Conservation (phyloP, 2,888 invertebrate species). For the Sycophila texana region DNA sequence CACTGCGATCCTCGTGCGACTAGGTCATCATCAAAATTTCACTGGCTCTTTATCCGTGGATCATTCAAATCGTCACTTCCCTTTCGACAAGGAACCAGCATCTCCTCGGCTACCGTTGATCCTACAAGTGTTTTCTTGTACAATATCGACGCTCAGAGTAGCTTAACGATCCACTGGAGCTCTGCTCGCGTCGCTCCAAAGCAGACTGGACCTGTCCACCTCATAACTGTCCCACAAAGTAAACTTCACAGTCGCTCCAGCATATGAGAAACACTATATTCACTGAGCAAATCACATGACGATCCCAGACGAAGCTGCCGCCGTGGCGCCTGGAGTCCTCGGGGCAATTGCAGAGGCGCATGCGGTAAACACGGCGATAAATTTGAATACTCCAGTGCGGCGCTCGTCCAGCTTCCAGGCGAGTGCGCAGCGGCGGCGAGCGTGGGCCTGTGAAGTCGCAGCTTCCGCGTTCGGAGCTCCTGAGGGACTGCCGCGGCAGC, state of each 20-base stretch:
- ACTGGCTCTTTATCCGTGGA: background rate
- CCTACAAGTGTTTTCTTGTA: too few relatives aligned
- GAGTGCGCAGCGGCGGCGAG: background rate
- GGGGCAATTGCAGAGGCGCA: too few relatives aligned
- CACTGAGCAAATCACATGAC: constrained; percentile 24
- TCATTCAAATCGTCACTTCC: background rate
- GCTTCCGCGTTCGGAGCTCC: constrained; percentile 67
- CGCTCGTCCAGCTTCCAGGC: constrained; percentile 54
- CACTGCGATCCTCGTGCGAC: background rate
- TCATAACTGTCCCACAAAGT: constrained; percentile 32
- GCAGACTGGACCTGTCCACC: background rate
- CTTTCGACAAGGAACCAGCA: background rate
- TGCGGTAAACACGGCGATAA: background rate
- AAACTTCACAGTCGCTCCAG: constrained; percentile 28
- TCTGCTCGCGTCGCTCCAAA: background rate
- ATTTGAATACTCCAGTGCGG: background rate
- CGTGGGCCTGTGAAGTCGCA: constrained; percentile 21
- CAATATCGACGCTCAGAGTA: too few relatives aligned
- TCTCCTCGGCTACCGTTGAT: background rate
- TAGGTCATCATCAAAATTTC: background rate
- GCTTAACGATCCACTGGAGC: too few relatives aligned
- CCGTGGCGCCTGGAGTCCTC: too few relatives aligned
- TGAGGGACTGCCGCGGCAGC: constrained; percentile 65
- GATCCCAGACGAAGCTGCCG: background rate
- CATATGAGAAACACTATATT: background rate